A percentile compares a stretch with the other conserved stretches of the same genome.
These are phyloP conservation scores for Callosobruchus maculatus DNA, from an alignment of 2,888 invertebrate genomes.

Conservation along the genomic window DNA sequence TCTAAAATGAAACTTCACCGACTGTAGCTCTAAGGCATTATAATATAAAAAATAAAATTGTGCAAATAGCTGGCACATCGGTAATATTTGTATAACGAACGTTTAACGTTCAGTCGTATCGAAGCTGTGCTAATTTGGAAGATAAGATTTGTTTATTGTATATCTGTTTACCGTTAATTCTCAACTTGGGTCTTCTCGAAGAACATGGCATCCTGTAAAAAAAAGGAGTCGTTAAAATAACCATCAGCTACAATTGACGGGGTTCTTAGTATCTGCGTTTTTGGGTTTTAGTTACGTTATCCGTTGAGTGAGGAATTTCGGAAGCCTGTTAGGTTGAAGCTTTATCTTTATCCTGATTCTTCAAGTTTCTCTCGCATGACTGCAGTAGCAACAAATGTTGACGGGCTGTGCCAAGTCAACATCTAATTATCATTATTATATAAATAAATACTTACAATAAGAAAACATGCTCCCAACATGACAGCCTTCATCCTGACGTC, in stretches of 20 bases:
- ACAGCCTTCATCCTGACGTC: slow-evolving; percentile 82
- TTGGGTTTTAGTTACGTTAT: too few relatives aligned
- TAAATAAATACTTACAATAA: slow-evolving; percentile 63
- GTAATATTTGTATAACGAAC: not conserved
- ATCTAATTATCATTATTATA: not conserved
- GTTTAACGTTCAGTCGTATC: not conserved
- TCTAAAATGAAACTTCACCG: not conserved
- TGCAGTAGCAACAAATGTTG: too few relatives aligned
- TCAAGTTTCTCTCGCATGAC: too few relatives aligned
- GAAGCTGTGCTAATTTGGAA: not conserved
- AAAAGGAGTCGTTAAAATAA: slow-evolving; percentile 4
- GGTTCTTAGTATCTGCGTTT: too few relatives aligned
- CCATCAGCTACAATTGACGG: too few relatives aligned
- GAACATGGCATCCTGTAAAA: slow-evolving; percentile 34
- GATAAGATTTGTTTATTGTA: not conserved
- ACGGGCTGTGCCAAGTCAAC: too few relatives aligned
- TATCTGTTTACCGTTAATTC: not conserved
- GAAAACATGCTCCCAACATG: slow-evolving; percentile 73
- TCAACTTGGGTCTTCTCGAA: slow-evolving; percentile 24
- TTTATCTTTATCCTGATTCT: too few relatives aligned
- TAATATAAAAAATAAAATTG: not conserved
- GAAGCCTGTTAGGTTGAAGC: too few relatives aligned
- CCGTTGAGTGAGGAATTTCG: too few relatives aligned
- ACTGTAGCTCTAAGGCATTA: not conserved
- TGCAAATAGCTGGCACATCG: not conserved